These are phyloP conservation scores for Rhynchophorus ferrugineus DNA, from an alignment of 1,140 invertebrate species.

Conservation along the genomic window DNA sequence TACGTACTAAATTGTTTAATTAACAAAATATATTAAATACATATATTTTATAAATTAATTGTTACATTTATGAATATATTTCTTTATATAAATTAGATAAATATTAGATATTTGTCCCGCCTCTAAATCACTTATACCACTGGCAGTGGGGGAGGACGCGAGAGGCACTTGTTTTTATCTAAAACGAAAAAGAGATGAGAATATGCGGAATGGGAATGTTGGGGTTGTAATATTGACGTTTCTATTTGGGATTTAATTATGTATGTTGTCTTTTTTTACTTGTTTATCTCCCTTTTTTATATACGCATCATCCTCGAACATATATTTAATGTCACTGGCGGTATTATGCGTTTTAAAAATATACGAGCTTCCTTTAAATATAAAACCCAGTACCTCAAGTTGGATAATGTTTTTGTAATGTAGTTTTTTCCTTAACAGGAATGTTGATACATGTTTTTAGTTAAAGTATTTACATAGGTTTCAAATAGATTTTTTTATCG, in stretches of 20 bases:
- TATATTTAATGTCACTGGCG: neutral
- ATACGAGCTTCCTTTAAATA: neutral
- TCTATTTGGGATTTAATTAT: conserved; percentile 39
- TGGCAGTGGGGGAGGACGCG: conserved; percentile 5
- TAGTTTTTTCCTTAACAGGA: no score
- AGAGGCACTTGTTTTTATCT: conserved; percentile 18
- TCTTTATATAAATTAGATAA: no score
- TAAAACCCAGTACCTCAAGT: neutral
- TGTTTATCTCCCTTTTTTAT: conserved; percentile 12
- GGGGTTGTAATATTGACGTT: conserved; percentile 35
- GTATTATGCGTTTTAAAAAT: conserved; percentile 8
- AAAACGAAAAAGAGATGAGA: conserved; percentile 29
- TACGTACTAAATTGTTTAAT: no score
- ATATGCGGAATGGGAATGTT: conserved; percentile 32
- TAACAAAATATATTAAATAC: no score
- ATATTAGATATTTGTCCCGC: no score
- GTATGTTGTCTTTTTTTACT: conserved; percentile 32
- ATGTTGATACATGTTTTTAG: no score
- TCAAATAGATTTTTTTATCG: no score
- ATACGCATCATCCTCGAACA: conserved; percentile 4
- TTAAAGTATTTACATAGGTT: no score
- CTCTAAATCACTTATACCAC: conserved; percentile 1
- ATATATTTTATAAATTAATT: no score
- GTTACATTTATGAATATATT: no score
- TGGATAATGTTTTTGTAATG: neutral